Evolutionary conservation across 2,797 vertebrate species (phyloP).

Genomic region (Gymnoscopelus braueri): DNA sequence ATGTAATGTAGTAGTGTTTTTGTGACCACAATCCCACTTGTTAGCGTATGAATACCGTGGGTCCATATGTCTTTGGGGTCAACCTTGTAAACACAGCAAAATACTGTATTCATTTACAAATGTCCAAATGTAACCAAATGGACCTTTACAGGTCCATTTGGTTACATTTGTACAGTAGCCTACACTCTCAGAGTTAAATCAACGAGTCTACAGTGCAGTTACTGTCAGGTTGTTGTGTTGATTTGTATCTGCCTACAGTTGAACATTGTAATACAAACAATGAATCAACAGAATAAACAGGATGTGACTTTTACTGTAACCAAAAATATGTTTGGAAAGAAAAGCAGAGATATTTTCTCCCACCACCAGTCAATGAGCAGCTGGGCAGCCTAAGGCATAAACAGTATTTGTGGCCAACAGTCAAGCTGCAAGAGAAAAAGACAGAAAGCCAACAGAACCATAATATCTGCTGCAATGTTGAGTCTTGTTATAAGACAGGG

Average conservation of each 20-base stretch:
- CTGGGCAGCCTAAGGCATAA: slow-evolving; percentile 55
- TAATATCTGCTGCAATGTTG: slow-evolving; percentile 27
- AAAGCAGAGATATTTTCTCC: slow-evolving; percentile 8
- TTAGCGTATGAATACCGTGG: not conserved
- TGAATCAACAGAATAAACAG: slow-evolving; percentile 41
- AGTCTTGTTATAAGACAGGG: slow-evolving; percentile 28
- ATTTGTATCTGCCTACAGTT: slow-evolving; percentile 9
- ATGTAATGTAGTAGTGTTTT: slow-evolving; percentile 4
- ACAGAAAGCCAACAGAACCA: slow-evolving; percentile 37
- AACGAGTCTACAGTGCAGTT: too few species aligned
- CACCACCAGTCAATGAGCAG: slow-evolving; percentile 27
- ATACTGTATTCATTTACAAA: too few species aligned
- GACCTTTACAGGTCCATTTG: too few species aligned
- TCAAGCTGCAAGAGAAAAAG: slow-evolving; percentile 30
- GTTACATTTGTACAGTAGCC: too few species aligned
- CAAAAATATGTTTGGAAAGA: slow-evolving; percentile 41
- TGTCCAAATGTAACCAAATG: too few species aligned
- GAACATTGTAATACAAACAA: slow-evolving; percentile 19
- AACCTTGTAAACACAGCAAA: too few species aligned
- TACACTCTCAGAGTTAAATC: too few species aligned
- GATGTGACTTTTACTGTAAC: slow-evolving; percentile 25
- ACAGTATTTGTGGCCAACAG: slow-evolving; percentile 38
- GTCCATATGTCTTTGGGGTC: too few species aligned
- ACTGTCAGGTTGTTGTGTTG: not conserved
- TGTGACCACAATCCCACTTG: slow-evolving; percentile 18